phyloP scores from a whole-genome alignment of 2,888 invertebrate genomes.

The Argyresthia albistria region DNA sequence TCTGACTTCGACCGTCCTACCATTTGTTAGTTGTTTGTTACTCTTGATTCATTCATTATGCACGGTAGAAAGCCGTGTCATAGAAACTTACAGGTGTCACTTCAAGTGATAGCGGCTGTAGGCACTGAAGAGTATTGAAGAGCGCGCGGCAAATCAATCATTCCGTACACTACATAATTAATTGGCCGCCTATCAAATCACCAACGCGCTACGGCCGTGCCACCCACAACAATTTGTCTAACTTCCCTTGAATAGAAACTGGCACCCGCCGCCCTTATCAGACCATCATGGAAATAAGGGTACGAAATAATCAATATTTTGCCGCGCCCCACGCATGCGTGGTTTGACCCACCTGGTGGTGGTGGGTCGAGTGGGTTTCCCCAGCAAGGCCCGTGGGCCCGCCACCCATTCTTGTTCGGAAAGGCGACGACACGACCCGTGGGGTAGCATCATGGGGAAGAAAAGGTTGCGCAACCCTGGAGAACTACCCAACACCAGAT shows the following conservation, averaged over 20 bases:
- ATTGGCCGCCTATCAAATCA: conserved; percentile 39
- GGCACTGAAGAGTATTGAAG: not conserved
- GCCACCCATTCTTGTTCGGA: conserved; percentile 37
- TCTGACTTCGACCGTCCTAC: not conserved
- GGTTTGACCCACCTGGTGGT: conserved; percentile 46
- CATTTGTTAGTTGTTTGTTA: not conserved
- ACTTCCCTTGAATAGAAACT: conserved; percentile 36
- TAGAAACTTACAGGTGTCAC: not conserved
- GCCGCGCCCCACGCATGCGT: conserved; percentile 64
- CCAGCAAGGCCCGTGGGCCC: conserved; percentile 36
- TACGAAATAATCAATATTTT: conserved; percentile 60
- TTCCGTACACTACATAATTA: conserved; percentile 58
- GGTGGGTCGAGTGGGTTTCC: conserved; percentile 42
- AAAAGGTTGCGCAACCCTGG: too few relatives aligned
- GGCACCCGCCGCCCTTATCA: conserved; percentile 39
- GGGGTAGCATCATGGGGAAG: not conserved
- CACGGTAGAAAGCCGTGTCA: not conserved
- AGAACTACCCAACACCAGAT: too few relatives aligned
- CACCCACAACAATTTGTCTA: conserved; percentile 52
- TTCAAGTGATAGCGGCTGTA: not conserved
- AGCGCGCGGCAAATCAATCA: conserved; percentile 46
- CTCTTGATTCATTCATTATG: too few relatives aligned
- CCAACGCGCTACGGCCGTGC: conserved; percentile 19
- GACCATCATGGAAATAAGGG: conserved; percentile 53
- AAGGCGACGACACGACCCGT: conserved; percentile 20